Conservation (phyloP, 2,113 vertebrate genomes). For the Ibidorhyncha struthersii region DNA sequence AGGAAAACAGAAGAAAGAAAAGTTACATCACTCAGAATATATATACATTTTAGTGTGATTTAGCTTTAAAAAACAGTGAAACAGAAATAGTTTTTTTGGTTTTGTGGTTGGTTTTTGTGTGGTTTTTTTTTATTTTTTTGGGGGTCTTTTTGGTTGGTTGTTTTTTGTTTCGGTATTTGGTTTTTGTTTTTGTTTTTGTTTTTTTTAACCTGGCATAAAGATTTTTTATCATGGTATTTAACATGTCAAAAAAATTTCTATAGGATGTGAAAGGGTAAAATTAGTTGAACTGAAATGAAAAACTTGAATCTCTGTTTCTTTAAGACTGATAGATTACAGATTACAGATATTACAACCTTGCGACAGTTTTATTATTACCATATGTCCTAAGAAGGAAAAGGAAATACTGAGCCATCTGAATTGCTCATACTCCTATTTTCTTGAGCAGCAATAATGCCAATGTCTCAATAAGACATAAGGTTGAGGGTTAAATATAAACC, state of each 20-base stretch:
- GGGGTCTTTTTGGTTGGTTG: too few relatives aligned
- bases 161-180: neutral
- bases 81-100: neutral
- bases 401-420: neutral
- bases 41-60: neutral
- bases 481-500: neutral
- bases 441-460: neutral
- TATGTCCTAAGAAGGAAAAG: neutral
- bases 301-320: neutral
- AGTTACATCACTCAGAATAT: neutral
- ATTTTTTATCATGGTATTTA: neutral
- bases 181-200: neutral
- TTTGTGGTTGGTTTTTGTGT: neutral
- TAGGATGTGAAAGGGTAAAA: neutral
- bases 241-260: neutral
- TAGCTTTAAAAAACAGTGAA: neutral
- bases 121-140: too few relatives aligned
- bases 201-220: neutral
- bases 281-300: neutral
- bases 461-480: neutral
- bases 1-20: neutral
- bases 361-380: neutral
- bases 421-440: neutral
- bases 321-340: neutral
- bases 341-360: neutral